Base-by-base conservation (phyloP, 2,797 vertebrate species). In the Taeniopygia guttata region DNA sequence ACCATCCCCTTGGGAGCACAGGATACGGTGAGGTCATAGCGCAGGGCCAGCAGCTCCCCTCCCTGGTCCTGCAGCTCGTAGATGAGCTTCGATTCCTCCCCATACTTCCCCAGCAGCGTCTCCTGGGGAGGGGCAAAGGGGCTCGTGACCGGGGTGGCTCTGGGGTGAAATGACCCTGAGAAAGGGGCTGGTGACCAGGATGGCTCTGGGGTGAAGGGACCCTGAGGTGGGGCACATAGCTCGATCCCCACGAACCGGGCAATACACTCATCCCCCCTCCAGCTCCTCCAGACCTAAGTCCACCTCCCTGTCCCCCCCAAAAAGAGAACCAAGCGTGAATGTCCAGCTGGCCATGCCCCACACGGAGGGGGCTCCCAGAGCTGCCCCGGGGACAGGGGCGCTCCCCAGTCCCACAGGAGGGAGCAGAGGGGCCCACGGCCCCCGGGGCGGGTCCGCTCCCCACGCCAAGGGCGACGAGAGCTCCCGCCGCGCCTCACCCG, bases 11-110 rank as follows among this genome's bases (percentile, higher is more conserved):
- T 3, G 0, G 2, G 62, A 40, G 32, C 2, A 52, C 97, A 98
- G 98, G 99, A 99, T 99, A 99, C 99, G 2, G 99, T 99, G 66
- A 99, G 98, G 96, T 99, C 99, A 9, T 99, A 99, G 97, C 99
- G 98, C 93, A 99, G 98, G 22, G 99, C 99, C 91, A 99, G 97
- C 90, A 99, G 98, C 97, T 99, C 99, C 84, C 99, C 99, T 38
- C 99, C 99, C 89, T 99, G 99, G 96, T 99, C 99, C 95, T 99
- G 99, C 80, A 99, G 98, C 94, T 99, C 98, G 4, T 99, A 99
- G 96, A 99, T 99, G 66, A 99, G 99, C 95, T 99, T 99, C 5
- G 99, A 98, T 43, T 98, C 98, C 95, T 99, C 99, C 18, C 99
- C 99, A 1, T 99, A 99, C 91, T 99, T 99, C 59, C 99, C 99